phyloP scores from a whole-genome alignment of 2,888 invertebrate genomes.

The Nemotelus nigrinus region DNA sequence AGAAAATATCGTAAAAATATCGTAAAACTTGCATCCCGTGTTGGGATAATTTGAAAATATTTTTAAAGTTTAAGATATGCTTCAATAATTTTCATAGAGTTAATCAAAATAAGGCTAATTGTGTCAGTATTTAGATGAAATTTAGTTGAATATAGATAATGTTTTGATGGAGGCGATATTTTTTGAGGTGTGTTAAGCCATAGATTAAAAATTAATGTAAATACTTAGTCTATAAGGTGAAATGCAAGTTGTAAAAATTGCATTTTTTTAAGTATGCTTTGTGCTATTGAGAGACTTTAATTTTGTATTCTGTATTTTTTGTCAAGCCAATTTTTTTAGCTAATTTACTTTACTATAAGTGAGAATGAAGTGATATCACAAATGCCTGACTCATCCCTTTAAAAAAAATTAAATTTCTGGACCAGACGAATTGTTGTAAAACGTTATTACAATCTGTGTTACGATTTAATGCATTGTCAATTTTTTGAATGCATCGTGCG shows the following conservation, averaged over 20 bases:
- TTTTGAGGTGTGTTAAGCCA: not conserved
- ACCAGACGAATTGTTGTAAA: slow-evolving; percentile 49
- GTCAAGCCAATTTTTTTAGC: not conserved
- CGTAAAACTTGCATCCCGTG: too few relatives aligned
- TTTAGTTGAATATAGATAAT: not conserved
- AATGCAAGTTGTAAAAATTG: too few relatives aligned
- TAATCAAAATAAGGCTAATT: too few relatives aligned
- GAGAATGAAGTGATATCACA: slow-evolving; percentile 23
- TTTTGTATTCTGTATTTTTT: not conserved
- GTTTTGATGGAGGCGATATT: not conserved
- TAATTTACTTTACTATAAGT: not conserved
- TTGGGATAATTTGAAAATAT: too few relatives aligned
- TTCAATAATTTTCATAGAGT: too few relatives aligned
- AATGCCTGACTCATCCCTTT: slow-evolving; percentile 52
- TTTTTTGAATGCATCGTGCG: slow-evolving; percentile 38
- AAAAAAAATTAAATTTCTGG: slow-evolving; percentile 50
- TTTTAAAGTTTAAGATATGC: too few relatives aligned
- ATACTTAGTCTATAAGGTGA: not conserved
- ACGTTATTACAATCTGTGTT: slow-evolving; percentile 43
- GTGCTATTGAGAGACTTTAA: not conserved
- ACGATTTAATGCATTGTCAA: slow-evolving; percentile 48
- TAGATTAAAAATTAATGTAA: not conserved
- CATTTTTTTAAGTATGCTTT: not conserved
- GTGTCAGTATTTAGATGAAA: not conserved
- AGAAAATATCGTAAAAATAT: not conserved